phyloP scores from a whole-genome alignment of 2,113 vertebrate species.

The Lutjanus erythropterus region DNA sequence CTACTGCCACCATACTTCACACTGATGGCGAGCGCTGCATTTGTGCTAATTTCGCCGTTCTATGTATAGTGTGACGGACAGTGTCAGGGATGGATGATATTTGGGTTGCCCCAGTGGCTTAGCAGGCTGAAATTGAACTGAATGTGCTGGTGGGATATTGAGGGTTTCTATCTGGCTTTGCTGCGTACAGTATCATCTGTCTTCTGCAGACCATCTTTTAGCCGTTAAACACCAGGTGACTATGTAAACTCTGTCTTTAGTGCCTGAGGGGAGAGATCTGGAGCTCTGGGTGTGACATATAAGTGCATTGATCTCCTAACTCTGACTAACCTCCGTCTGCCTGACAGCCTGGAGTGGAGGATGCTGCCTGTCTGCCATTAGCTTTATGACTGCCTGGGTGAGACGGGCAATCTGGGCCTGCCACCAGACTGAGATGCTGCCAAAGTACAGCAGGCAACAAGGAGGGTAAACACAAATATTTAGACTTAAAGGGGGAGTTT shows the following conservation, averaged over 20 bases:
- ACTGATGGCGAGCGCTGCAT: constrained; percentile 63
- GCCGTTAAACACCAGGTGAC: constrained; percentile 59
- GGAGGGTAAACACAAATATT: constrained; percentile 27
- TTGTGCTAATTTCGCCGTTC: constrained; percentile 78
- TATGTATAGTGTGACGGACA: constrained; percentile 77
- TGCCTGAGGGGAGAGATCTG: constrained; percentile 63
- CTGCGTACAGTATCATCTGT: constrained; percentile 35
- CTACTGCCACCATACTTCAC: constrained; percentile 77
- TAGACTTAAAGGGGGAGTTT: no score
- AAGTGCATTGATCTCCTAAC: constrained; percentile 71
- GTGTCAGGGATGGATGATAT: constrained; percentile 72
- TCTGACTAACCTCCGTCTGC: constrained; percentile 68
- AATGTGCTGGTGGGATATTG: constrained; percentile 46
- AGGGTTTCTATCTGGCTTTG: constrained; percentile 42
- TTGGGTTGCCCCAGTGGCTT: constrained; percentile 69
- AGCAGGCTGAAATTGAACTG: constrained; percentile 53
- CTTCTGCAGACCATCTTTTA: constrained; percentile 31
- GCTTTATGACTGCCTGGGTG: constrained; percentile 65
- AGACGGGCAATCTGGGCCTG: constrained; percentile 55
- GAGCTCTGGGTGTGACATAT: constrained; percentile 66
- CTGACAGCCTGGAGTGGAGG: constrained; percentile 59
- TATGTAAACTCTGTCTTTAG: constrained; percentile 66
- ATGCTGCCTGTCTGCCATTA: constrained; percentile 66
- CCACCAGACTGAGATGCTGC: constrained; percentile 48
- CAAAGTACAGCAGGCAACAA: constrained; percentile 35